Evolutionary conservation across 2,797 vertebrate genomes (phyloP).

Genomic region (Darevskia nairensis): DNA sequence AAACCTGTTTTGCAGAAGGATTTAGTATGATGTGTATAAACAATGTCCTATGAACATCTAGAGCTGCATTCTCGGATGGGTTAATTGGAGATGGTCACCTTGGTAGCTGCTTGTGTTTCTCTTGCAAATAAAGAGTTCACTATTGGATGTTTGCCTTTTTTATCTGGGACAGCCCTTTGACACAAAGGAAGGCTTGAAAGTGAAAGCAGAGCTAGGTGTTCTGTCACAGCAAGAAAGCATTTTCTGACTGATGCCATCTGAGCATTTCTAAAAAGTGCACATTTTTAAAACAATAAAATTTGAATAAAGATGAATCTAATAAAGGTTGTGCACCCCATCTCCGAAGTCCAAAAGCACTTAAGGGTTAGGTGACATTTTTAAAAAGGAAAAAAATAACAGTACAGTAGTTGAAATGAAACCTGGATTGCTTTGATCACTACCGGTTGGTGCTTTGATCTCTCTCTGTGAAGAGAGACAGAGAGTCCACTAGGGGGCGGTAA

Average conservation of each 20-base stretch:
- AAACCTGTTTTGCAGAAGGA: no score
- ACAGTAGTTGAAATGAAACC: background rate
- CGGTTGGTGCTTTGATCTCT: rapidly evolving
- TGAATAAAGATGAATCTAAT: background rate
- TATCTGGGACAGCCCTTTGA: no score
- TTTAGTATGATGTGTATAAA: no score
- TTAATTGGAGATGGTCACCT: no score
- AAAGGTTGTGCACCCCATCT: background rate
- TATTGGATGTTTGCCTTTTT: no score
- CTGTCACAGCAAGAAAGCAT: background rate
- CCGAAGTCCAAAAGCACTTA: background rate
- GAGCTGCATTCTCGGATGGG: no score
- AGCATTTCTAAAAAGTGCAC: background rate
- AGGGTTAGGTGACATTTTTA: background rate
- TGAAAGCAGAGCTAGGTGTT: background rate
- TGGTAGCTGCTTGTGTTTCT: no score
- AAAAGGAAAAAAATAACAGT: background rate
- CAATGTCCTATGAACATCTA: no score
- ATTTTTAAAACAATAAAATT: background rate
- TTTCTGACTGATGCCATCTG: background rate
- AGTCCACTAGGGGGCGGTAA: constrained; percentile 75
- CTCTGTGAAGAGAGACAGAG: background rate
- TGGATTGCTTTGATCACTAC: rapidly evolving
- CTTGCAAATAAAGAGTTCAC: no score
- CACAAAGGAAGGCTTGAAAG: background rate